Percentiles rank a stretch among this genome's conserved stretches.
Conservation (phyloP, 2,797 vertebrate species). For the Enteromius paludinosus region DNA sequence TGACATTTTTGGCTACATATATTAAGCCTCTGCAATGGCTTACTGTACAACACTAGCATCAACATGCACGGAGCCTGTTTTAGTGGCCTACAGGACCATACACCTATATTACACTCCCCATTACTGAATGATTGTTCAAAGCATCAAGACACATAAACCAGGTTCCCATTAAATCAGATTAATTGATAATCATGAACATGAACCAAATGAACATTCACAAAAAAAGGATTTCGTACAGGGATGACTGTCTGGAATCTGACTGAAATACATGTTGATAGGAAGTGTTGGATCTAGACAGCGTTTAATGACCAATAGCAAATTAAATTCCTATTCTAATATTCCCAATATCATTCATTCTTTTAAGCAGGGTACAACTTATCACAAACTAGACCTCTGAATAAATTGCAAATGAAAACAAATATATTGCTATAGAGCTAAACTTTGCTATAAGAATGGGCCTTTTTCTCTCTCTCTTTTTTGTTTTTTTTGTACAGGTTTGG, state of each 20-base stretch:
- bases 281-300: slow-evolving; percentile 49
- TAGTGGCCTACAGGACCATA: slow-evolving; percentile 48
- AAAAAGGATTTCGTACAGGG: slow-evolving; percentile 31
- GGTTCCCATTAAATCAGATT: slow-evolving; percentile 43
- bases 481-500: slow-evolving; percentile 67
- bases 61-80: slow-evolving; percentile 56
- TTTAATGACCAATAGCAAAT: slow-evolving; percentile 51
- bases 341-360: slow-evolving; percentile 23
- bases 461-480: slow-evolving; percentile 24
- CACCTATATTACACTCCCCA: slow-evolving; percentile 44
- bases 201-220: slow-evolving; percentile 38
- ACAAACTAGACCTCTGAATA: slow-evolving; percentile 54
- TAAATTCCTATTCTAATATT: slow-evolving; percentile 40
- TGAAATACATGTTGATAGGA: slow-evolving; percentile 46
- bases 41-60: slow-evolving; percentile 53
- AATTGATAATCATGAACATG: slow-evolving; percentile 52
- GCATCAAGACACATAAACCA: slow-evolving; percentile 46
- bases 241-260: slow-evolving; percentile 50
- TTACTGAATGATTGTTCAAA: slow-evolving; percentile 60
- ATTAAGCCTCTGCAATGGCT: slow-evolving; percentile 46
- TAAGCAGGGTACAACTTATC: slow-evolving; percentile 44
- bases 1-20: slow-evolving; percentile 40
- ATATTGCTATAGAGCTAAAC: slow-evolving; percentile 56
- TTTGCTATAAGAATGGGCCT: slow-evolving; percentile 49
- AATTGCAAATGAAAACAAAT: slow-evolving; percentile 57